Evolutionary conservation across 2,888 invertebrate species (phyloP).

Genomic region (Acrocyrtus sp.): DNA sequence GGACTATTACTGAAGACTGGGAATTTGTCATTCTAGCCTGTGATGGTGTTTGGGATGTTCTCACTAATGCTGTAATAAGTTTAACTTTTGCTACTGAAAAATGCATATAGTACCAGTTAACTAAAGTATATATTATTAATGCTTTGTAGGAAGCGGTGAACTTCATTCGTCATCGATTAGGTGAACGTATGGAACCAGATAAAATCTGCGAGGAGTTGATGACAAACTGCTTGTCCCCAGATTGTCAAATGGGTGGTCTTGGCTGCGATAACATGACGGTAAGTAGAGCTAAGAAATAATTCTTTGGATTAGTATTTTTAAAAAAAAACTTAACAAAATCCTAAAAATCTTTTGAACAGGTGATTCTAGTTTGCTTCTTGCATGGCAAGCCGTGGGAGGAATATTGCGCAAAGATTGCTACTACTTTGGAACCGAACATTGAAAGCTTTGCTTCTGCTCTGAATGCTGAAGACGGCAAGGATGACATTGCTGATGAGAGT

Average conservation of each 20-base stretch:
- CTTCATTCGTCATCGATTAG: constrained; percentile 86
- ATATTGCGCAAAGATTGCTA: constrained; percentile 65
- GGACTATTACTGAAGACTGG: constrained; percentile 86
- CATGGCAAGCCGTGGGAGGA: constrained; percentile 70
- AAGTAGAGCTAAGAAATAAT: too few species aligned
- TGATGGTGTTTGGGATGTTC: constrained; percentile 99
- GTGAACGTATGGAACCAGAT: constrained; percentile 87
- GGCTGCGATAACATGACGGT: constrained; percentile 99
- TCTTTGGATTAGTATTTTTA: too few species aligned
- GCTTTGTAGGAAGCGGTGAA: constrained; percentile 81
- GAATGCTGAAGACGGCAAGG: constrained; percentile 20
- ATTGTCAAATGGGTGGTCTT: constrained; percentile 95
- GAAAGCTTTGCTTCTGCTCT: constrained; percentile 24
- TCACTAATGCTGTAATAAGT: constrained; percentile 80
- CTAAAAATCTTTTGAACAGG: constrained; percentile 14
- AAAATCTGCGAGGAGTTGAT: constrained; percentile 96
- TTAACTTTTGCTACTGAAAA: background rate
- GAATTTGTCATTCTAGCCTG: constrained; percentile 97
- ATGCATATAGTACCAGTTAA: background rate
- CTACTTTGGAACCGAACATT: constrained; percentile 40
- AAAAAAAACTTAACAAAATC: too few species aligned
- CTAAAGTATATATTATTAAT: background rate
- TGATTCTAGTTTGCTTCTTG: constrained; percentile 84
- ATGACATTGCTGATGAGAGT: constrained; percentile 13
- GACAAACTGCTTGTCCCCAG: constrained; percentile 94